Conservation (phyloP, 2,113 vertebrate species). For the Salvelinus alpinus region DNA sequence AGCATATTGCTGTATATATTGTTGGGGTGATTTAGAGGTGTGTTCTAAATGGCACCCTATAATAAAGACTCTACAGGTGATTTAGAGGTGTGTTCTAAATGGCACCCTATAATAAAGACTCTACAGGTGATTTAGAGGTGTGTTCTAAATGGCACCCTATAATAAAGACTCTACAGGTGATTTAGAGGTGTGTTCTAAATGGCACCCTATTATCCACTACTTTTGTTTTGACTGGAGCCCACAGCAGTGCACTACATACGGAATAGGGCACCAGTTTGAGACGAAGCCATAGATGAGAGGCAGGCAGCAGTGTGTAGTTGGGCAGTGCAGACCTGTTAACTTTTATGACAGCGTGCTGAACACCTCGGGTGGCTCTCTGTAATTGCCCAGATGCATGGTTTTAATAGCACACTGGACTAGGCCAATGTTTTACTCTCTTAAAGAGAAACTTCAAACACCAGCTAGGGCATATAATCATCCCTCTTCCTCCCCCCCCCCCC, state of each 20-base stretch:
- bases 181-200: too few species aligned
- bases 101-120: too few species aligned
- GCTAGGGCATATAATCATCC: constrained; percentile 54
- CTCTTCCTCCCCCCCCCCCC: constrained; percentile 5
- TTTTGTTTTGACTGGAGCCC: neutral
- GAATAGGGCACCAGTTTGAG: constrained; percentile 5
- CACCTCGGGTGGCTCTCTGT: constrained; percentile 71
- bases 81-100: too few species aligned
- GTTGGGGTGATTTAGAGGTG: too few species aligned
- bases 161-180: too few species aligned
- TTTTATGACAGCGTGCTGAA: constrained; percentile 70
- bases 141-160: too few species aligned
- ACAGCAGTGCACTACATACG: constrained; percentile 12
- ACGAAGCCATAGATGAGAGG: constrained; percentile 36
- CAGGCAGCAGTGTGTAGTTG: constrained; percentile 30
- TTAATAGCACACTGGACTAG: constrained; percentile 56
- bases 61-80: too few species aligned
- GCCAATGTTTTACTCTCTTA: constrained; percentile 67
- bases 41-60: too few species aligned
- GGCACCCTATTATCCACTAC: too few species aligned
- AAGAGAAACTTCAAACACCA: constrained; percentile 70
- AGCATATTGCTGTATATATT: too few species aligned
- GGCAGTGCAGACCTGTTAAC: constrained; percentile 69
- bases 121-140: too few species aligned
- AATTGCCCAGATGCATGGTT: constrained; percentile 74